Evolutionary conservation across 2,113 vertebrate species (phyloP).

Genomic region (Erpornis zantholeuca): DNA sequence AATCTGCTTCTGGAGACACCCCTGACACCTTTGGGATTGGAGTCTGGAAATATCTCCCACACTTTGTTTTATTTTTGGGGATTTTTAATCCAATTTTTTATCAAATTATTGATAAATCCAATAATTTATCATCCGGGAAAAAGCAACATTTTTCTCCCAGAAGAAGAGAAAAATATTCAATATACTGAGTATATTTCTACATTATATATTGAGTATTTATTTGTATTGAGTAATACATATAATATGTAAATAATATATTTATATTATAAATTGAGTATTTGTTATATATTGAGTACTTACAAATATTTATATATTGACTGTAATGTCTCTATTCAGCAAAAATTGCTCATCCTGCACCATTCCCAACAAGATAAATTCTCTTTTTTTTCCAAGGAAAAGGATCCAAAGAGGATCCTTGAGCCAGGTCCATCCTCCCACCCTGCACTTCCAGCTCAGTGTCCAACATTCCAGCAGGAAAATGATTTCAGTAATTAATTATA

Average conservation of each 20-base stretch:
- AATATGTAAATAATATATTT: no score
- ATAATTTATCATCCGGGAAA: rapidly evolving
- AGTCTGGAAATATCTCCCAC: background rate
- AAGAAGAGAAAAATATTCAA: background rate
- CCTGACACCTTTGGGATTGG: rapidly evolving
- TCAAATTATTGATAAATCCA: no score
- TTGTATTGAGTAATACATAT: no score
- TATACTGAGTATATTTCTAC: no score
- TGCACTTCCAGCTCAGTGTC: rapidly evolving
- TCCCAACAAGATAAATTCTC: background rate
- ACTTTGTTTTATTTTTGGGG: rapidly evolving
- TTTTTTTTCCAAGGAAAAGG: background rate
- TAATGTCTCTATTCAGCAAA: rapidly evolving
- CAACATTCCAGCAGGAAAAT: rapidly evolving
- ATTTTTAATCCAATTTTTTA: no score
- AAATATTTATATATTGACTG: rapidly evolving
- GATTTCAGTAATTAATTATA: background rate
- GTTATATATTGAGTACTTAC: no score
- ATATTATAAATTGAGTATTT: no score
- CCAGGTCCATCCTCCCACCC: background rate
- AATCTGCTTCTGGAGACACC: background rate
- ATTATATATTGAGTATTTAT: no score
- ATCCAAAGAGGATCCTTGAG: rapidly evolving
- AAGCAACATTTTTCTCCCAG: rapidly evolving
- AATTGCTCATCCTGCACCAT: rapidly evolving